Evolutionary conservation across 2,113 vertebrate genomes (phyloP), one percentile per base, ranked within the genome.

Genomic region (Balaenoptera acutorostrata): DNA sequence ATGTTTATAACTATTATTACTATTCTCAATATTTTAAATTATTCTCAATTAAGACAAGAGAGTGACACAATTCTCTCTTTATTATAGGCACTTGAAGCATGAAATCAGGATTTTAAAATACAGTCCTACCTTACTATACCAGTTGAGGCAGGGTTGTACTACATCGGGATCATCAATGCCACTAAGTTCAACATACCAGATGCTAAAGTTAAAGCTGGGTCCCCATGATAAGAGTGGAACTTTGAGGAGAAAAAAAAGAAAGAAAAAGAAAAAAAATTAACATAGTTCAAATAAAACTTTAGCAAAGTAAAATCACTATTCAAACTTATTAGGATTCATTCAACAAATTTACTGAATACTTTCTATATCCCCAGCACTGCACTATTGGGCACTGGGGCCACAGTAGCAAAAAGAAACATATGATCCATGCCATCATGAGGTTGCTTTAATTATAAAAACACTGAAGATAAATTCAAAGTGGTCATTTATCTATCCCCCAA

Each of bases 191-290:
- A 99, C 99, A 98, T 99, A 99, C 99, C 99, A 99, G 98, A 99
- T 99, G 98, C 99, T 99, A 98, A 99, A 99, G 98, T 99, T 99
- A 99, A 99, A 99, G 99, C 99, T 99, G 83, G 99, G 99, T 87
- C 99, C 99, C 99, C 99, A 99, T 7, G 99, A 99, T 98, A 99
- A 99, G 90, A 99, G 99, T 98, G 99, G 99, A 98, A 99, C 99
- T 99, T 97, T 97, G 91, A 97, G 94, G 95, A 98, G 66, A 21
- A 68, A 90, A 78, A 41, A 39, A n/a, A 96, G 25, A 36, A 74
- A 86, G 46, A 63, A 91, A 97, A 96, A 98, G 77, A 66, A 97
- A 98, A 98, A 98, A 97, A 95, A 98, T 96, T 63, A 98, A 90
- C 92, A 98, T 92, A 89, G 59, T 93, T 93, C 80, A 96, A 96